phyloP scores from a whole-genome alignment of 2,113 vertebrate species.

The Barbus barbus region DNA sequence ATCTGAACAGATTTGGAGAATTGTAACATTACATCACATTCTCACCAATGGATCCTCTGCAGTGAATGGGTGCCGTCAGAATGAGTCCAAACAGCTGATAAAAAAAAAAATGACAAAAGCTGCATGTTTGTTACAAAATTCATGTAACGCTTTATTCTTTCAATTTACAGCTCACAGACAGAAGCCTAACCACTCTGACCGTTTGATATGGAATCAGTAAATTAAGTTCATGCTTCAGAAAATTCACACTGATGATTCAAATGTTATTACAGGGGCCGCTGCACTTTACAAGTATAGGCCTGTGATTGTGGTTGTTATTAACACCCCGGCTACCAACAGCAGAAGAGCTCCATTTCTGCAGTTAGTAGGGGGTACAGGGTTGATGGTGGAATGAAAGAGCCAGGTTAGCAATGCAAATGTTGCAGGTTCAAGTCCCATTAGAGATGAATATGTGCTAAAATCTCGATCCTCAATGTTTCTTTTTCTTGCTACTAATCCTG shows the following conservation, averaged over 20 bases:
- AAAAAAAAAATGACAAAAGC: too few relatives aligned
- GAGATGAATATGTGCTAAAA: neutral
- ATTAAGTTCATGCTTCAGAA: conserved; percentile 1
- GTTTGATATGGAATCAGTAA: neutral
- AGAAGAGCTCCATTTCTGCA: neutral
- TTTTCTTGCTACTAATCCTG: neutral
- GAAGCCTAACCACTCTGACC: neutral
- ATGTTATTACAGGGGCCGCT: neutral
- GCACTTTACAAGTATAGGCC: conserved; percentile 6
- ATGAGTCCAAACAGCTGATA: too few relatives aligned
- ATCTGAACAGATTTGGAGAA: too few relatives aligned
- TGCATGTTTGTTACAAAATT: too few relatives aligned
- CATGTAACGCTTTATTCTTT: neutral
- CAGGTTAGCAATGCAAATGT: neutral
- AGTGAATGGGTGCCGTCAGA: too few relatives aligned
- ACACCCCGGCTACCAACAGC: neutral
- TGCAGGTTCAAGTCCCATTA: neutral
- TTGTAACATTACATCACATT: too few relatives aligned
- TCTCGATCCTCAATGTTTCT: too few relatives aligned
- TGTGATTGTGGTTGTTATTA: neutral
- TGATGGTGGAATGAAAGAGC: neutral
- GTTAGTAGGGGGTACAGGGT: neutral
- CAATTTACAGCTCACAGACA: neutral
- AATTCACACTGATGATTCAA: neutral
- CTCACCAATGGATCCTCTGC: too few relatives aligned